A percentile compares a stretch with the other conserved stretches of the same genome.
Evolutionary conservation across 2,888 invertebrate genomes (phyloP).

Genomic region (Melanostoma scalare): DNA sequence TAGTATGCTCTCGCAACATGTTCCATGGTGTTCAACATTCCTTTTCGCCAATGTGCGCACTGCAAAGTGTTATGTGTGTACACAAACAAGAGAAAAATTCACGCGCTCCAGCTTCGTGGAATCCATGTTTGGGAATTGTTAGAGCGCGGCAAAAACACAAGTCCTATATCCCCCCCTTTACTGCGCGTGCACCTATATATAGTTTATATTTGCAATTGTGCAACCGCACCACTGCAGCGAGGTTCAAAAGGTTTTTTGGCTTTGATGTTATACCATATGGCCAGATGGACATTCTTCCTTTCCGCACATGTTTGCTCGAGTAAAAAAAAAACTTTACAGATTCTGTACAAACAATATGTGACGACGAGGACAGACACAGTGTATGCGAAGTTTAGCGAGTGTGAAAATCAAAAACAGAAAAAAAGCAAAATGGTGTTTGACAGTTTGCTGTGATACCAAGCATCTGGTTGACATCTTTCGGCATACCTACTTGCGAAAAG

Average conservation of each 20-base stretch:
- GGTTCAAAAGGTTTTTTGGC: conserved; percentile 68
- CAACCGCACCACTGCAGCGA: conserved; percentile 39
- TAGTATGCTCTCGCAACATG: conserved; percentile 26
- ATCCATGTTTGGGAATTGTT: conserved; percentile 71
- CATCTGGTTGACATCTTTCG: conserved; percentile 61
- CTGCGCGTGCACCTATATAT: conserved; percentile 17
- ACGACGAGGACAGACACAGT: conserved; percentile 16
- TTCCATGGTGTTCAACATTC: conserved; percentile 66
- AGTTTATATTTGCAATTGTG: conserved; percentile 51
- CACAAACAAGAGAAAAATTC: conserved; percentile 62
- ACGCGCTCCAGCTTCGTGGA: conserved; percentile 69
- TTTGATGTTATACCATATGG: conserved; percentile 71
- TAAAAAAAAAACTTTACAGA: conserved; percentile 2
- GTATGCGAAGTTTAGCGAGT: conserved; percentile 12
- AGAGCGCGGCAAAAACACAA: conserved; percentile 68
- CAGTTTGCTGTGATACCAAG: conserved; percentile 62
- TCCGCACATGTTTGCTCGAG: conserved; percentile 59
- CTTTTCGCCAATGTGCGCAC: conserved; percentile 60
- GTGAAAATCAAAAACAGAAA: conserved; percentile 14
- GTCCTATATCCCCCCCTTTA: conserved; percentile 27
- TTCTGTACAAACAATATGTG: conserved; percentile 13
- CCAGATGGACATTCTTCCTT: conserved; percentile 72
- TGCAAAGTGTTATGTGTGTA: conserved; percentile 55
- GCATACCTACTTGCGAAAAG: conserved; percentile 27
- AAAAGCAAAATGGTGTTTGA: conserved; percentile 61